A percentile compares a stretch with the other conserved stretches of the same genome.
phyloP scores from a whole-genome alignment of 2,888 invertebrate species.

The Harpalus rubripes region DNA sequence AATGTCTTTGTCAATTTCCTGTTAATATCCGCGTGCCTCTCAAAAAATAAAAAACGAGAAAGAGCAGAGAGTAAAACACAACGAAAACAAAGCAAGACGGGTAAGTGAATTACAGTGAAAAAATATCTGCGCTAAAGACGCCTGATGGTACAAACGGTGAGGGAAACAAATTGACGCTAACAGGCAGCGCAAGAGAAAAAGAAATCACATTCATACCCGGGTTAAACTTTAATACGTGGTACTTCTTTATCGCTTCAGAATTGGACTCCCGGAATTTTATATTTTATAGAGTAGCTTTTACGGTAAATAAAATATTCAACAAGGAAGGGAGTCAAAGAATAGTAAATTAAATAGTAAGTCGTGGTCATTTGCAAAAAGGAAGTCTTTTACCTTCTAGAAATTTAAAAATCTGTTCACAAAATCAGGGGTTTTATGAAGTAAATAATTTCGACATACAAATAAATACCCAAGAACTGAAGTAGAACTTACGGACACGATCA shows the following conservation, averaged over 20 bases:
- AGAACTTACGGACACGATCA: too few species aligned
- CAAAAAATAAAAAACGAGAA: constrained; percentile 20
- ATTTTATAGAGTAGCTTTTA: too few species aligned
- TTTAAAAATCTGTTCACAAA: not conserved
- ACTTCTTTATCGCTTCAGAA: constrained; percentile 47
- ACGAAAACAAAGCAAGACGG: constrained; percentile 54
- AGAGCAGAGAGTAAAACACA: not conserved
- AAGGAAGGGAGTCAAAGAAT: not conserved
- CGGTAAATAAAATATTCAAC: not conserved
- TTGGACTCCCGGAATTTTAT: not conserved
- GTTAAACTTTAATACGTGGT: constrained; percentile 47
- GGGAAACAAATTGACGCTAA: constrained; percentile 59
- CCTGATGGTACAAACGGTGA: constrained; percentile 1
- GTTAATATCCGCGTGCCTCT: constrained; percentile 52
- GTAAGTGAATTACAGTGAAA: constrained; percentile 61
- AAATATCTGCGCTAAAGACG: constrained; percentile 10
- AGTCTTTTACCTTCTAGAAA: not conserved
- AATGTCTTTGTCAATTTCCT: constrained; percentile 62
- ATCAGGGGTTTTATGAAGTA: not conserved
- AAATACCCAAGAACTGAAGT: too few species aligned
- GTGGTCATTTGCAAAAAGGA: not conserved
- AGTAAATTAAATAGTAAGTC: not conserved
- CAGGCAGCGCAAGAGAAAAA: constrained; percentile 34
- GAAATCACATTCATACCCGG: constrained; percentile 60
- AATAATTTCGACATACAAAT: too few species aligned